These are phyloP conservation scores for Dichetophora obliterata DNA, from an alignment of 2,888 invertebrate species.

Conservation along the genomic window DNA sequence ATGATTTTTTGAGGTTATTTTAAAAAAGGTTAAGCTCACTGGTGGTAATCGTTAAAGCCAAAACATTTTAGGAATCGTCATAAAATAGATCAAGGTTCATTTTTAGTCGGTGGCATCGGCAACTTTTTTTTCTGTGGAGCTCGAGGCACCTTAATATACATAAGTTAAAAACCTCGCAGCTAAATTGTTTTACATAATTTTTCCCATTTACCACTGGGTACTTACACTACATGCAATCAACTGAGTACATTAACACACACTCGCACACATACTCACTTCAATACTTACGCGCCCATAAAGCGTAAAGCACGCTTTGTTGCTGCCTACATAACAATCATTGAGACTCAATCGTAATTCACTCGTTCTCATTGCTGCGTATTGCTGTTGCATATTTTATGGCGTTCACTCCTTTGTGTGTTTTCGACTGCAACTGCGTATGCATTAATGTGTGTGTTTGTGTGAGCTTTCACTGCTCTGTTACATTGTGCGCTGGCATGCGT, in stretches of 20 bases:
- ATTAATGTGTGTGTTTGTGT: constrained; percentile 8
- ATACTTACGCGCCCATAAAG: no score
- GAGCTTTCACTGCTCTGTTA: constrained; percentile 19
- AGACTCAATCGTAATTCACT: constrained; percentile 29
- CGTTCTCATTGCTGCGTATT: neutral
- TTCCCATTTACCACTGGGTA: no score
- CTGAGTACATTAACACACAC: neutral
- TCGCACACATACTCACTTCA: neutral
- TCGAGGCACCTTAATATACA: no score
- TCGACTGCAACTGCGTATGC: neutral
- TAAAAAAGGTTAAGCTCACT: no score
- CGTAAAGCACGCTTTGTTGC: neutral
- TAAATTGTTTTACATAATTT: no score
- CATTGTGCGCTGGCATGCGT: neutral
- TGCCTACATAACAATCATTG: constrained; percentile 26
- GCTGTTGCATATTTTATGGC: constrained; percentile 12
- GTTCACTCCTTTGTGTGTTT: neutral
- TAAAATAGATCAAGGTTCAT: no score
- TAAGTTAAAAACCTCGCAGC: no score
- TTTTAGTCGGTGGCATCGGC: no score
- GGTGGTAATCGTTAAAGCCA: no score
- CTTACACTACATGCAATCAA: neutral
- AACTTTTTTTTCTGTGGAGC: no score
- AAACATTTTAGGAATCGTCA: no score
- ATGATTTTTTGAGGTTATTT: no score